A percentile compares a stretch with the other conserved stretches of the same genome.
phyloP scores from a whole-genome alignment of 1,140 invertebrate species.

The Scylla paramamosain region DNA sequence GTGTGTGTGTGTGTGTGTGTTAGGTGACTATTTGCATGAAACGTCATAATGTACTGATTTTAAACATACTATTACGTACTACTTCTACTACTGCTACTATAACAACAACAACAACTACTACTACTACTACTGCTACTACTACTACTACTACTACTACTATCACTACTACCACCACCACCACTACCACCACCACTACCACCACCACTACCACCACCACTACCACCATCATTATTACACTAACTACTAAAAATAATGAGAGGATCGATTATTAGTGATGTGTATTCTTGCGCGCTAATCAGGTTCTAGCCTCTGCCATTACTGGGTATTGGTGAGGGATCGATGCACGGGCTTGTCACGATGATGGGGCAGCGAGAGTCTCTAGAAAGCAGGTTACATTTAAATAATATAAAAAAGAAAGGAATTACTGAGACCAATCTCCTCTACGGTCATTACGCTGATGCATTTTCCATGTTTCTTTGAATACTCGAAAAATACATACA shows the following conservation, averaged over 20 bases:
- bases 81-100: background rate
- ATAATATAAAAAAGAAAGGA: no score
- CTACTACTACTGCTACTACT: background rate
- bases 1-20: no score
- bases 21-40: no score
- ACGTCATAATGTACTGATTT: no score
- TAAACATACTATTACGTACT: background rate
- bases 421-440: background rate
- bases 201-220: background rate
- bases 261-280: background rate
- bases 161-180: background rate
- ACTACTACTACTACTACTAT: background rate
- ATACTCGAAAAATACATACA: background rate
- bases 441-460: background rate
- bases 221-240: background rate
- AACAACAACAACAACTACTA: background rate
- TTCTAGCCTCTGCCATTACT: background rate
- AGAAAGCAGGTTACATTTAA: background rate
- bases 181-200: background rate
- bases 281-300: background rate
- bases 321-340: background rate
- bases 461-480: background rate
- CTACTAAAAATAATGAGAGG: background rate
- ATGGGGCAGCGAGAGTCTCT: background rate
- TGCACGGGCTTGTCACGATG: background rate